Evolutionary conservation across 2,797 vertebrate genomes (phyloP).

Genomic region (Etheostoma nigrum): DNA sequence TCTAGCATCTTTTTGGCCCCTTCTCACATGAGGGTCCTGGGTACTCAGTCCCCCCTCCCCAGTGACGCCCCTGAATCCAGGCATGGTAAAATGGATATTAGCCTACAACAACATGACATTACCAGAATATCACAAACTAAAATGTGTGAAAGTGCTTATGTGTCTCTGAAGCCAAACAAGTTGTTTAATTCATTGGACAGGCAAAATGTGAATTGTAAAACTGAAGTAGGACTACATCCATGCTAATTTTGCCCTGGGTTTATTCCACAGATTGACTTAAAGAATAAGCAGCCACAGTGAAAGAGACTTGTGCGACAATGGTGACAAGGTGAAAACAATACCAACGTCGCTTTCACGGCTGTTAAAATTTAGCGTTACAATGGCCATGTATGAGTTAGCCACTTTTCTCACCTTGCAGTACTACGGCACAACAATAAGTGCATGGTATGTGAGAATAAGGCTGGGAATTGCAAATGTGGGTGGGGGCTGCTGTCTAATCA

Average conservation of each 20-base stretch:
- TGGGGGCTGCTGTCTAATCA: slow-evolving; percentile 67
- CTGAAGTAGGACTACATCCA: slow-evolving; percentile 10
- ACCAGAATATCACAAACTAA: slow-evolving; percentile 35
- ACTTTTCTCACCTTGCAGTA: slow-evolving; percentile 13
- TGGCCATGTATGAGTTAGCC: slow-evolving; percentile 35
- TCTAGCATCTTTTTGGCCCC: too few relatives aligned
- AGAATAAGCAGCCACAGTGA: background rate
- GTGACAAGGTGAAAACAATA: too few relatives aligned
- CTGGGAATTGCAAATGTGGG: slow-evolving; percentile 50
- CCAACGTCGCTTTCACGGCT: too few relatives aligned
- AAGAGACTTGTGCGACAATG: slow-evolving; percentile 6
- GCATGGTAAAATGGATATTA: slow-evolving; percentile 28
- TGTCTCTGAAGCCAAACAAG: slow-evolving; percentile 14
- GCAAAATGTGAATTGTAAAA: slow-evolving; percentile 8
- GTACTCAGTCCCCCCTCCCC: too few relatives aligned
- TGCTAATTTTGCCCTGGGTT: background rate
- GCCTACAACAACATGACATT: slow-evolving; percentile 15
- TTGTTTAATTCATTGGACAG: slow-evolving; percentile 29
- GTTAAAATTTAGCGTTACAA: slow-evolving; percentile 2
- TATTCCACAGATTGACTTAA: background rate
- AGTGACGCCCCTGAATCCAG: too few relatives aligned
- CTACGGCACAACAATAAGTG: slow-evolving; percentile 24
- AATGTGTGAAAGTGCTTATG: slow-evolving; percentile 29
- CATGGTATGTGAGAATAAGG: slow-evolving; percentile 35
- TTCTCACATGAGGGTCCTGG: too few relatives aligned